Evolutionary conservation across 2,113 vertebrate genomes (phyloP).

Genomic region (Arizona elegans): DNA sequence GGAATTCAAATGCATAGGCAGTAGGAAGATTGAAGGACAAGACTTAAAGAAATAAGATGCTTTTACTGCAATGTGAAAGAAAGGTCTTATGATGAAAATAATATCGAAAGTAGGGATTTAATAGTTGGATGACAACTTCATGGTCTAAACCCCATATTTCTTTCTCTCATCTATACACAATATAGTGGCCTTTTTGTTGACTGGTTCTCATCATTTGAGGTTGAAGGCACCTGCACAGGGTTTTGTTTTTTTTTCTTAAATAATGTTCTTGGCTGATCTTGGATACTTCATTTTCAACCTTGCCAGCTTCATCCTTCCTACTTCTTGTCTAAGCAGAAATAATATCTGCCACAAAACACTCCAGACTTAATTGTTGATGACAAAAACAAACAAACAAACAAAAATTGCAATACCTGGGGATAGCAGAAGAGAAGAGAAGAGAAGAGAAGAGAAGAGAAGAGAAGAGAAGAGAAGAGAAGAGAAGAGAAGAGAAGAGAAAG

Average conservation of each 20-base stretch:
- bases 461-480: neutral
- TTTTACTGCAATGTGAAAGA: neutral
- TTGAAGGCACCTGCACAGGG: neutral
- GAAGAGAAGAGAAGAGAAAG: neutral
- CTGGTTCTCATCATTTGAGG: neutral
- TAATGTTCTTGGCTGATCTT: neutral
- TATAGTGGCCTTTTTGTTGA: neutral
- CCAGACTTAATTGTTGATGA: neutral
- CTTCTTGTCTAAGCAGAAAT: neutral
- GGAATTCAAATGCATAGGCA: neutral
- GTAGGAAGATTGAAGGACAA: neutral
- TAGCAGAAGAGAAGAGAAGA: neutral
- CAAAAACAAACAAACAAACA: neutral
- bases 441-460: neutral
- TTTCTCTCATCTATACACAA: neutral
- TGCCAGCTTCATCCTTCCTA: neutral
- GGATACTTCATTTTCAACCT: neutral
- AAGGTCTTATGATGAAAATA: neutral
- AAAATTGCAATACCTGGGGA: neutral
- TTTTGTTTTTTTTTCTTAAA: neutral
- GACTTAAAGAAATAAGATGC: neutral
- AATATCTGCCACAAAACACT: neutral
- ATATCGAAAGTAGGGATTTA: neutral
- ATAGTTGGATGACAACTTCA: neutral
- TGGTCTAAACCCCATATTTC: neutral